phyloP scores from a whole-genome alignment of 2,113 vertebrate species.

The Phyllostomus discolor region DNA sequence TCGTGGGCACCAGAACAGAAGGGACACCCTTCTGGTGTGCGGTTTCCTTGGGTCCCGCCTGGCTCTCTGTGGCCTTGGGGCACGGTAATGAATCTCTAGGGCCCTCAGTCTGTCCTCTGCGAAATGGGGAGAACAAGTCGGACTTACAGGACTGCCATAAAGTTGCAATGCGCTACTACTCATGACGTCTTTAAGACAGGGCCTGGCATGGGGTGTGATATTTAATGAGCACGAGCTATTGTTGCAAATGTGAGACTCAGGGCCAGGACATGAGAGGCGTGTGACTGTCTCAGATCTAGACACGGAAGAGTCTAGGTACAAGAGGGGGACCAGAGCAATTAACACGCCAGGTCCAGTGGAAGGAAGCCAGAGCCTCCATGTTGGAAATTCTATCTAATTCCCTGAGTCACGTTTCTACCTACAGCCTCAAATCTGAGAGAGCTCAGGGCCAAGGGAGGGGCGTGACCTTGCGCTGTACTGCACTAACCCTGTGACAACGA shows the following conservation, averaged over 20 bases:
- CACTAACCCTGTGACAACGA: not conserved
- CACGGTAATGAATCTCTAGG: not conserved
- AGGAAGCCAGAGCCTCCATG: not conserved
- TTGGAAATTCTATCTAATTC: not conserved
- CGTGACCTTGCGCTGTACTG: not conserved
- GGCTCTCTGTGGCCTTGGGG: not conserved
- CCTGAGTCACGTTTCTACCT: not conserved
- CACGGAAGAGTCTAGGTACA: not conserved
- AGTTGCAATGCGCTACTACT: not conserved
- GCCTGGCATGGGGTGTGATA: rapidly evolving
- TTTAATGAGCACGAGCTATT: not conserved
- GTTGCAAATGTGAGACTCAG: not conserved
- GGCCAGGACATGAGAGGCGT: not conserved
- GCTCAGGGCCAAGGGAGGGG: not conserved
- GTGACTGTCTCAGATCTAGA: not conserved
- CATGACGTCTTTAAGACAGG: not conserved
- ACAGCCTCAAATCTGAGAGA: not conserved
- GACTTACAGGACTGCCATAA: not conserved
- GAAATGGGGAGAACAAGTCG: not conserved
- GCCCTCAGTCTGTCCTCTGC: not conserved
- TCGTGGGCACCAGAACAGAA: not conserved
- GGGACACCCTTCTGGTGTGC: not conserved
- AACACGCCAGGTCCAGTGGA: not conserved
- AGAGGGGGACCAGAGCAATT: not conserved
- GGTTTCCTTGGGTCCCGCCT: not conserved